phyloP scores from a whole-genome alignment of 2,888 invertebrate genomes.

The Epinotia brunnichana region DNA sequence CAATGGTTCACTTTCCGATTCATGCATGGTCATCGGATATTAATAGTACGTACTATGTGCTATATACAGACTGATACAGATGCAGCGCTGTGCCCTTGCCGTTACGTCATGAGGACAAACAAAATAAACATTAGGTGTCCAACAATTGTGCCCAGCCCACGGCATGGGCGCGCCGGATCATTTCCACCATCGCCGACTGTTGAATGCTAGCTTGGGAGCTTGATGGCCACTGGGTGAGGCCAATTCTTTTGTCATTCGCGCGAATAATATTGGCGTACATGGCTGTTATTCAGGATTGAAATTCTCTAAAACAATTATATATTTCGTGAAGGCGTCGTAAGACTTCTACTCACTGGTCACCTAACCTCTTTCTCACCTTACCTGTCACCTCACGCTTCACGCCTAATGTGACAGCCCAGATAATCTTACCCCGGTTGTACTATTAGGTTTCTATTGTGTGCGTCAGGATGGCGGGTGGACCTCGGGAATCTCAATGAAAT shows the following conservation, averaged over 20 bases:
- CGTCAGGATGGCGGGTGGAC: no score
- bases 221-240: conserved; percentile 44
- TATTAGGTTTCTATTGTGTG: no score
- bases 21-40: conserved; percentile 53
- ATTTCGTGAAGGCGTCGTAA: no score
- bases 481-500: no score
- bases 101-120: conserved; percentile 62
- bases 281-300: not conserved
- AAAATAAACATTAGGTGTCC: conserved; percentile 60
- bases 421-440: no score
- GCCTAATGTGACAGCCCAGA: no score
- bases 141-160: conserved; percentile 66
- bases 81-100: conserved; percentile 62
- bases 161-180: conserved; percentile 69
- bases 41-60: conserved; percentile 50
- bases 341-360: no score
- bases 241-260: not conserved
- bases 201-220: conserved; percentile 5
- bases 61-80: conserved; percentile 48
- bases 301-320: no score
- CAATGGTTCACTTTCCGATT: conserved; percentile 37
- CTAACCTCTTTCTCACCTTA: no score
- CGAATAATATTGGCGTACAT: conserved; percentile 1
- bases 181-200: conserved; percentile 55
- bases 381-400: no score